A percentile compares a stretch with the other conserved stretches of the same genome.
Conservation (phyloP, 2,888 invertebrate species). For the Drosophila gaucha region DNA sequence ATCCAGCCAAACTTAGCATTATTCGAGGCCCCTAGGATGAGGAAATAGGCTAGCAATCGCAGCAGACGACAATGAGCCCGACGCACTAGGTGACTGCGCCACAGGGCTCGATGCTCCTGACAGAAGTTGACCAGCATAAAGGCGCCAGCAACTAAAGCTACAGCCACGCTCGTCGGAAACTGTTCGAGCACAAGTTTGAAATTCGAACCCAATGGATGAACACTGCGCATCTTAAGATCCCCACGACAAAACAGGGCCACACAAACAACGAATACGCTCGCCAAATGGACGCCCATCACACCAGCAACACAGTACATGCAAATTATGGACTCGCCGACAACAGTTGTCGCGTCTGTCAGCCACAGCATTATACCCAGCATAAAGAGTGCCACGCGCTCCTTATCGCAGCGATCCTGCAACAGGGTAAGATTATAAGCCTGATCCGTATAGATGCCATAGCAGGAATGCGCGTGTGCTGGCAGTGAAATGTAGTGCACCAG, state of each 20-base stretch:
- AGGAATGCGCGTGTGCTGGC: conserved; percentile 21
- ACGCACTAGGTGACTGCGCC: background rate
- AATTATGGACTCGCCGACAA: background rate
- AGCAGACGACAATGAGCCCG: background rate
- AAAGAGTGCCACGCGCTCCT: conserved; percentile 25
- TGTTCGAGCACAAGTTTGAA: conserved; percentile 21
- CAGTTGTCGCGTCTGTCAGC: rapidly evolving
- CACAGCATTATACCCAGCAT: conserved; percentile 31
- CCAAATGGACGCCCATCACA: conserved; percentile 33
- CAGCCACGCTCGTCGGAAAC: background rate
- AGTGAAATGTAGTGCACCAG: conserved; percentile 29
- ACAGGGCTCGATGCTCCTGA: background rate
- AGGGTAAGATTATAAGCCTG: conserved; percentile 38
- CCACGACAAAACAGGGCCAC: background rate
- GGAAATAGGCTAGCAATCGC: conserved; percentile 2
- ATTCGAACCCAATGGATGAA: conserved; percentile 20
- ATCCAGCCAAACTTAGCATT: conserved; percentile 8
- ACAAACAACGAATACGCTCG: conserved; percentile 1
- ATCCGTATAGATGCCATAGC: conserved; percentile 60
- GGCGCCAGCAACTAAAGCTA: conserved; percentile 5
- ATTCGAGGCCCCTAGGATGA: conserved; percentile 40
- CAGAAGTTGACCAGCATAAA: background rate
- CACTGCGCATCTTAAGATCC: background rate
- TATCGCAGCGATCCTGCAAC: conserved; percentile 12
- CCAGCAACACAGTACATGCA: conserved; percentile 5